Base-by-base conservation (phyloP, 2,113 vertebrate genomes). In the Odocoileus hemionus region DNA sequence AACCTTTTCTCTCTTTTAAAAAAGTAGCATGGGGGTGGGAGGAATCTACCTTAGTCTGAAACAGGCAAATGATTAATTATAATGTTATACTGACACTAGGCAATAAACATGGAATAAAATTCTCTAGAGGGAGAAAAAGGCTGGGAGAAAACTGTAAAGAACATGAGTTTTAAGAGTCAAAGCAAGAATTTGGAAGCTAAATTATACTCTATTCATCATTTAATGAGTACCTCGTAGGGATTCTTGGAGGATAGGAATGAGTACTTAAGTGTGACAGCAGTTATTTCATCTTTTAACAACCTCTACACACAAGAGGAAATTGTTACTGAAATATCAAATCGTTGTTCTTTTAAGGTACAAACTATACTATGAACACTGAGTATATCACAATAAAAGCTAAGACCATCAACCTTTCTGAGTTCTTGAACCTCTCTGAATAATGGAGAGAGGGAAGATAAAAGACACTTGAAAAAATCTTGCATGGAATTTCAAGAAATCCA, bases 41-140 rank as follows among this genome's bases (percentile, higher is more conserved):
- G 28, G 8, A 28, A 89, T 11, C 54, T 93, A 86, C 26, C 30
- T 87, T 88, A 95, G 55, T 91, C 47, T 89, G 10, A 91, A 94
- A 96, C 17, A n/a, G 16, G 17, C 12, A 86, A 58, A 94, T 58
- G 6, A 94, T 79, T 82, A 64, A 89, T 80, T 86, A 5, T 7
- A 79, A 91, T 39, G 39, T 54, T 84, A 90, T 7, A 54, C 12
- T 89, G 67, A 91, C 5, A 87, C 7, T 26, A 54, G 57, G 52
- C 21, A 96, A 91, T 87, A 83, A 60, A 74, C 55, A 33, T 10
- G 19, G 52, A 90, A 58, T 43, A 84, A 14, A 83, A 93, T 84
- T 84, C 74, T 79, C 47, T 87, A n/a, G 6, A 7, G 60, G n/a
- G 14, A 26, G 57, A 52, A 13, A 55, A 83, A 60, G 28, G 33